Evolutionary conservation across 2,888 invertebrate species (phyloP).

Genomic region (Folsomia candida): DNA sequence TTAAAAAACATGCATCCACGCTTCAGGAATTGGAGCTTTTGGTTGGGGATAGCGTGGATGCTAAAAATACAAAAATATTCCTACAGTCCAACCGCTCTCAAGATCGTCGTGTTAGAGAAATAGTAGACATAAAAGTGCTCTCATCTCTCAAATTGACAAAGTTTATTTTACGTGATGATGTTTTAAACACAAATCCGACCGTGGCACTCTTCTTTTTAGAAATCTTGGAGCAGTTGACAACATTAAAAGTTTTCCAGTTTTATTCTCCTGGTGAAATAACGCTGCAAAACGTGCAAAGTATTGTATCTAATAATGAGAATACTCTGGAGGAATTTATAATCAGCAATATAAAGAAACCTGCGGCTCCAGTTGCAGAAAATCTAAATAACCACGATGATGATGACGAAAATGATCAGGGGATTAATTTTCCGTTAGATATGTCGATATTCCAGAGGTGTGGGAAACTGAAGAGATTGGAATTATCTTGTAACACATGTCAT

Average conservation of each 20-base stretch:
- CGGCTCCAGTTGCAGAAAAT: background rate
- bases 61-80: slow-evolving; percentile 34
- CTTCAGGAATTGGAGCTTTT: slow-evolving; percentile 41
- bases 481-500: slow-evolving; percentile 30
- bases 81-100: slow-evolving; percentile 19
- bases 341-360: slow-evolving; percentile 31
- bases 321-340: slow-evolving; percentile 37
- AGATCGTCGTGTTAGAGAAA: slow-evolving; percentile 5
- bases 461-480: slow-evolving; percentile 31
- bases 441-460: slow-evolving; percentile 35
- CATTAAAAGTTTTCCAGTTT: slow-evolving; percentile 41
- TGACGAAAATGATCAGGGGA: background rate
- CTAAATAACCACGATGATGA: background rate
- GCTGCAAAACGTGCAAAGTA: slow-evolving; percentile 17
- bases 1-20: slow-evolving; percentile 34
- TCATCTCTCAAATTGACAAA: slow-evolving; percentile 22
- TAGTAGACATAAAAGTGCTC: slow-evolving; percentile 9
- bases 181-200: slow-evolving; percentile 37
- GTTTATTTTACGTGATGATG: slow-evolving; percentile 46
- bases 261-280: slow-evolving; percentile 43
- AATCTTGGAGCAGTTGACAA: slow-evolving; percentile 28
- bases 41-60: slow-evolving; percentile 46
- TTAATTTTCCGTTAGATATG: slow-evolving; percentile 24
- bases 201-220: slow-evolving; percentile 32
- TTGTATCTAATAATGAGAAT: slow-evolving; percentile 29